These are phyloP conservation scores for Caenorhabditis plicata DNA, from an alignment of 2,888 invertebrate genomes.

Conservation along the genomic window DNA sequence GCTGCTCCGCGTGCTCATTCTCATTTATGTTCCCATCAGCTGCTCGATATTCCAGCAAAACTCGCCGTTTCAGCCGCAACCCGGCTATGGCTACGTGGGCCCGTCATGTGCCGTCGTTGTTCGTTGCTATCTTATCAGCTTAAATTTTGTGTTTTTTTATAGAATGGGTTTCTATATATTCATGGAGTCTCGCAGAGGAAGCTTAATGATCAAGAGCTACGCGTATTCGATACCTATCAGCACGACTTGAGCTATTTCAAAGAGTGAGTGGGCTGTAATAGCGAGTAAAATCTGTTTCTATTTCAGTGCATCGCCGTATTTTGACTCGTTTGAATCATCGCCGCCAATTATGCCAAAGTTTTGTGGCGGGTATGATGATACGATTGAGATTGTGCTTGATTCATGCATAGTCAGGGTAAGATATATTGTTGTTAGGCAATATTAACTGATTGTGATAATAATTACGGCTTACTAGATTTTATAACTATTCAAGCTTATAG, in stretches of 20 bases:
- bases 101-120: slow-evolving; percentile 49
- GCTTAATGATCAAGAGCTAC: slow-evolving; percentile 27
- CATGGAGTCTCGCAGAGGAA: slow-evolving; percentile 39
- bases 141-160: neutral
- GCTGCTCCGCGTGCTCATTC: too few relatives aligned
- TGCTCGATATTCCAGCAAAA: too few relatives aligned
- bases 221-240: slow-evolving; percentile 34
- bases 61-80: too few relatives aligned
- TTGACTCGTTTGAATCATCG: slow-evolving; percentile 29
- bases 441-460: too few relatives aligned
- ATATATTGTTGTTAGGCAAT: too few relatives aligned
- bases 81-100: slow-evolving; percentile 68
- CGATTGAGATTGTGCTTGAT: slow-evolving; percentile 40
- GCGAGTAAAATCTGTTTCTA: neutral
- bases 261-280: slow-evolving; percentile 23
- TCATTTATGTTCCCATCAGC: too few relatives aligned
- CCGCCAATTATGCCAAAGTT: slow-evolving; percentile 39
- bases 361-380: slow-evolving; percentile 44
- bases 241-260: slow-evolving; percentile 32
- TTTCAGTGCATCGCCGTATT: slow-evolving; percentile 13
- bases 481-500: too few relatives aligned
- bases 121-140: too few relatives aligned
- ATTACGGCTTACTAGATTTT: too few relatives aligned
- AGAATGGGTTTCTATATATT: slow-evolving; percentile 40
- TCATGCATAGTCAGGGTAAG: slow-evolving; percentile 42